Evolutionary conservation across 2,113 vertebrate species (phyloP), one percentile per base, ranked within the genome.

Genomic region (Perccottus glenii): DNA sequence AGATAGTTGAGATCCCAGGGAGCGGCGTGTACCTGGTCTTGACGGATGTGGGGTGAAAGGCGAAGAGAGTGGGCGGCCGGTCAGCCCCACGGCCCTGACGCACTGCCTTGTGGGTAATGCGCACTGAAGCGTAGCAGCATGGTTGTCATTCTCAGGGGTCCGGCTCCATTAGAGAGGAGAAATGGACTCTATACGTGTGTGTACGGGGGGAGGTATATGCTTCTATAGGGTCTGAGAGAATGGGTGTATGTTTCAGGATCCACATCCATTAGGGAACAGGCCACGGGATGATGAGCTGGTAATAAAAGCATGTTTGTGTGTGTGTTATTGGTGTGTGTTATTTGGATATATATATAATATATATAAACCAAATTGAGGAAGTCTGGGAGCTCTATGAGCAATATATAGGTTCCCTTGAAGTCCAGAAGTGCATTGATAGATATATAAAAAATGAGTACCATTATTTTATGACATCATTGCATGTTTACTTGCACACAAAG

Each of bases 1-100:
- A 38, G 61, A 63, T 10, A 11, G 61, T 0, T 60, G n/a, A 73
- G 80, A 15, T 38, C 49, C 46, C 60, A 14, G 38, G 14, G 76
- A 8, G 60, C 56, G 73, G n/a, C n/a, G n/a, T n/a, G n/a, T 62
- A 85, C 85, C 86, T 86, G 81, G 59, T 48, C 78, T 50, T 85
- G 88, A 83, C 64, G 27, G 79, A 89, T 87, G 85, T 70, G 50
- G 83, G 85, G 83, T 80, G 81, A 89, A 85, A 82, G 80, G 84
- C 70, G 65, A 68, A 66, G 69, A 53, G 81, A 76, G 80, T 81
- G 78, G 80, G 80, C 67, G 59, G 67, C 1, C 64, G 11, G 63
- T 14, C 35, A 60, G 63, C 81, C 81, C 77, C 63, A 6, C 58
- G 60, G 85, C 71, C 82, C 73, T 57, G 74, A 60, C 66, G 82